Conservation (phyloP, 2,888 invertebrate species). For the Scaeva pyrastri region DNA sequence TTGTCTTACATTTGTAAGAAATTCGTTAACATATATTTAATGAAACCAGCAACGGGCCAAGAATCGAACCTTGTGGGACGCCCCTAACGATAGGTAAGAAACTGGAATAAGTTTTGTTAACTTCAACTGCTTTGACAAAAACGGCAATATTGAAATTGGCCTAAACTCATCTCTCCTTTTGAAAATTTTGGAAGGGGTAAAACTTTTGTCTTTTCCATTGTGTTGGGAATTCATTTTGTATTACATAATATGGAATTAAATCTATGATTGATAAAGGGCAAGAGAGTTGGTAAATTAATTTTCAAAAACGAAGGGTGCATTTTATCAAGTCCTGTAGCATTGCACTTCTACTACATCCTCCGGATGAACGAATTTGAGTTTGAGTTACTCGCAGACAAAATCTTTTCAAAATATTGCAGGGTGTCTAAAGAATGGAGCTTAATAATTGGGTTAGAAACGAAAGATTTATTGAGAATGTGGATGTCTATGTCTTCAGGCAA, state of each 20-base stretch:
- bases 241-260: not conserved
- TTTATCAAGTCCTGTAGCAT: not conserved
- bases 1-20: conserved; percentile 1
- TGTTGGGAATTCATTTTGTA: not conserved
- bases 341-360: not conserved
- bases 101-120: not conserved
- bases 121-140: not conserved
- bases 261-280: not conserved
- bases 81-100: not conserved
- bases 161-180: not conserved
- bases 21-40: not conserved
- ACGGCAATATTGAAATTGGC: too few relatives aligned
- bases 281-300: not conserved
- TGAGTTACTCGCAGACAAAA: not conserved
- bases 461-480: too few relatives aligned
- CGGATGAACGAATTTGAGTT: not conserved
- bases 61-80: not conserved
- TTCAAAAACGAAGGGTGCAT: not conserved
- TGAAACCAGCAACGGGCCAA: not conserved
- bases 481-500: too few relatives aligned
- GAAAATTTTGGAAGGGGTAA: not conserved
- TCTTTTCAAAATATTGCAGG: not conserved
- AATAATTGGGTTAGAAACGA: not conserved
- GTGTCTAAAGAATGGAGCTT: not conserved
- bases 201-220: not conserved